Conservation (phyloP, 1,140 invertebrate species). For the Drosophila nasuta region DNA sequence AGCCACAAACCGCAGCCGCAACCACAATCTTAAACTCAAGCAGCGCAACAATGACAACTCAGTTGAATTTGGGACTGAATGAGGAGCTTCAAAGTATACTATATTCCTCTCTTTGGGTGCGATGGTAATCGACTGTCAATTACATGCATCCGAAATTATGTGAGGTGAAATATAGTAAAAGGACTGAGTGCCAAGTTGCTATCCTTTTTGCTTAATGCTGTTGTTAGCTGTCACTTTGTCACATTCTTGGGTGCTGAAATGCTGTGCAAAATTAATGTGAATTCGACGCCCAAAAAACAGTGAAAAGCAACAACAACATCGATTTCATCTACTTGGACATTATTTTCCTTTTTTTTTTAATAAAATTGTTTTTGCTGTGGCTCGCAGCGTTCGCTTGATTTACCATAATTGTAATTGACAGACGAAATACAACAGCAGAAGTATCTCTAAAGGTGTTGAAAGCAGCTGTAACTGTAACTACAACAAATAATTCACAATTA, state of each 20-base stretch:
- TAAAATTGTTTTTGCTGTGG: slow-evolving; percentile 12
- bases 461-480: slow-evolving; percentile 6
- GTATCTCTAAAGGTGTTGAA: slow-evolving; percentile 35
- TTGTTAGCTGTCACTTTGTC: slow-evolving; percentile 39
- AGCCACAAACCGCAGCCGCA: slow-evolving; percentile 28
- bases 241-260: slow-evolving; percentile 44
- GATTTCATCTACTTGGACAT: slow-evolving; percentile 20
- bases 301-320: slow-evolving; percentile 28
- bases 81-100: background rate
- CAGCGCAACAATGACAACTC: background rate
- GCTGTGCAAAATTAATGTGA: slow-evolving; percentile 65
- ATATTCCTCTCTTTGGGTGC: slow-evolving; percentile 1
- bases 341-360: slow-evolving; percentile 24
- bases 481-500: background rate
- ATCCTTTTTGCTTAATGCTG: slow-evolving; percentile 16
- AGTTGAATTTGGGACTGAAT: background rate
- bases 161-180: background rate
- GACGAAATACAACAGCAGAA: slow-evolving; percentile 24
- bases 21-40: slow-evolving; percentile 1
- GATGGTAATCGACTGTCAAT: slow-evolving; percentile 34
- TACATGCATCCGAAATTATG: slow-evolving; percentile 39
- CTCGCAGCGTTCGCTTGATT: slow-evolving; percentile 61
- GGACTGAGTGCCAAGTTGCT: slow-evolving; percentile 3
- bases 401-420: slow-evolving; percentile 63
- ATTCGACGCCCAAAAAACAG: slow-evolving; percentile 53